Base-by-base conservation (phyloP, 2,888 invertebrate genomes). In the Argyresthia albistria region DNA sequence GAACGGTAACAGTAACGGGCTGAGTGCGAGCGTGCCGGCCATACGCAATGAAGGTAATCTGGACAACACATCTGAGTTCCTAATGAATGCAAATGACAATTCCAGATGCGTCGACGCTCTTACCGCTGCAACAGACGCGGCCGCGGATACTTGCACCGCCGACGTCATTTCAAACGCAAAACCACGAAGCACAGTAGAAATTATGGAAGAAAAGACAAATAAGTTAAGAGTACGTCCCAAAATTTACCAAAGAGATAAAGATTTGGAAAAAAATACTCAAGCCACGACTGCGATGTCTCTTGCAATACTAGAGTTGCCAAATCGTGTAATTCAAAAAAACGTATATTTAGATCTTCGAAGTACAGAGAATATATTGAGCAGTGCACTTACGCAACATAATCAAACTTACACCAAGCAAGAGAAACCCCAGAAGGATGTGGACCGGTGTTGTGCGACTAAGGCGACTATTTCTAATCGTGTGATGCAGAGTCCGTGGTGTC, bases 401-500 rank as follows among this genome's bases (percentile, higher is more conserved):
- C 42, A 42, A 42, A 12, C 42, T 6, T 6, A 42, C 10, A 10
- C 11, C 11, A 10, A 1, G 42, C 42, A 6, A 42, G 42, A 42
- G n/a, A 42, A 42, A 42, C 9, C 11, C 8, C 8, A 42, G n/a
- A 12, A 12, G 48, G 25, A 35, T n/a, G 46, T 3, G 35, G n/a
- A 35, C 42, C n/a, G 43, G 11, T 25, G 16, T 42, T 25, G 14
- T 25, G 25, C 6, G 37, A 46, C 57, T 56, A 70, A 62, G 60
- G 71, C 63, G 54, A 73, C 75, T 16, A 78, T 88, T 57, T 77
- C 80, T 50, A 90, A 90, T 63, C 78, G 87, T 61, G 89, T 90
- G 14, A 63, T 89, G 59, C 88, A 89, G n/a, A 88, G 81, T 63
- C 91, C 91, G 10, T 91, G 91, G 91, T 77, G 76, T 59, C 82